Conservation (phyloP, 2,797 vertebrate genomes). For the Atherinosoma microstoma region DNA sequence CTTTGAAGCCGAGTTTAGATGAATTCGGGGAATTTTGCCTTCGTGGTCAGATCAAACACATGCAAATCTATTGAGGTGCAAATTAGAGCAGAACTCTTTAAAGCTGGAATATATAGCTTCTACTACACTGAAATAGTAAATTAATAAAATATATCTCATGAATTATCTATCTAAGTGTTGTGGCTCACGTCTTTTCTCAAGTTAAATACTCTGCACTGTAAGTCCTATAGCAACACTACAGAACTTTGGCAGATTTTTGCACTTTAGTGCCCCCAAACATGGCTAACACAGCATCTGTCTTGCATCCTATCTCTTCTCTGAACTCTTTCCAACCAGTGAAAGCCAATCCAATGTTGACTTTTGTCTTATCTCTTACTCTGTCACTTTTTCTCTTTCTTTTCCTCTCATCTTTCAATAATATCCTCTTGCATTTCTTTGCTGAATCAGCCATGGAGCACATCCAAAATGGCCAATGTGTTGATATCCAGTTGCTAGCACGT, state of each 20-base stretch:
- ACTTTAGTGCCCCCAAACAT: too few relatives aligned
- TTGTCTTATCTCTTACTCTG: not conserved
- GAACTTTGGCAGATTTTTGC: not conserved
- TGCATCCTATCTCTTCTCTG: not conserved
- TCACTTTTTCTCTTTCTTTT: too few relatives aligned
- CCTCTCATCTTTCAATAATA: too few relatives aligned
- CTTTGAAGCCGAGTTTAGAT: slow-evolving; percentile 44
- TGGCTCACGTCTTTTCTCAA: not conserved
- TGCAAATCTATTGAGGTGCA: slow-evolving; percentile 2
- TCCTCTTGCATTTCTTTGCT: too few relatives aligned
- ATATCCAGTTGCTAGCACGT: too few relatives aligned
- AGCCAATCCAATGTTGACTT: not conserved
- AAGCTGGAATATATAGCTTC: slow-evolving; percentile 15
- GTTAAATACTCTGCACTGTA: not conserved
- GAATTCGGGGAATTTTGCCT: slow-evolving; percentile 1
- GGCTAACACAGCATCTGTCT: not conserved
- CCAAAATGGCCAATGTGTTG: too few relatives aligned
- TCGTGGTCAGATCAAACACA: slow-evolving; percentile 37
- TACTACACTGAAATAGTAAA: slow-evolving; percentile 22
- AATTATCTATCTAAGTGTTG: slow-evolving; percentile 20
- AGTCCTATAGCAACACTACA: not conserved
- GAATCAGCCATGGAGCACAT: too few relatives aligned
- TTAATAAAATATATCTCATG: slow-evolving; percentile 30
- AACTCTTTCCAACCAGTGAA: not conserved
- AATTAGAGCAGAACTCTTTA: slow-evolving; percentile 18